Base-by-base conservation (phyloP, 2,888 invertebrate species). In the Hirtodrosophila trivittata region DNA sequence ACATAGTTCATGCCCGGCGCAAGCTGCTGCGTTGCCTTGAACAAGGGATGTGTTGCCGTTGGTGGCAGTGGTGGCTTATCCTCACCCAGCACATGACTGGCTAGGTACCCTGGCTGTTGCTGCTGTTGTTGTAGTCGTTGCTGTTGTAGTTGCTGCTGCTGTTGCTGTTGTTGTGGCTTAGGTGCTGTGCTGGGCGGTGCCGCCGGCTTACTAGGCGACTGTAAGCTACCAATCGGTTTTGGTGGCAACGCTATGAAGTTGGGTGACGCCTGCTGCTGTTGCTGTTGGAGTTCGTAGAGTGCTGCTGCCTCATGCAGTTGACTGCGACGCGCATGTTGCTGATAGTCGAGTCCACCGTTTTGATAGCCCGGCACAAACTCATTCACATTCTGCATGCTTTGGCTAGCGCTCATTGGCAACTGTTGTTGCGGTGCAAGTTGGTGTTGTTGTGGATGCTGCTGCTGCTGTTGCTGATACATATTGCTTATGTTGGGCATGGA, bases 11-110 rank as follows among this genome's bases (percentile, higher is more conserved):
- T 85, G 16, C 86, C 87, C 0, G 88, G 87, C 32, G 77, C 68
- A 30, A 84, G 58, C 59, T 89, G 89, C 32, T 82, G 83, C 1
- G 84, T 77, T 2, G 82, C 83, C 74, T 90, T 91, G 57, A 93
- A 94, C 33, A 95, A 91, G 0, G 95, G 95, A 91, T 95, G 94
- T 7, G 95, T 94, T 13, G 93, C 92, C 0, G 94, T 93, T 4
- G 94, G 95, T 0, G 95, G 94, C 10, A 94, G 92, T 0, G 95
- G 95, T 0, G 95, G 95, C 38, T 90, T 88, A 47, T 88, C 89
- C 14, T 89, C 89, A 9, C 55, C 77, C 7, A 76, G 51, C 1
- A 55, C 37, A 33, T 63, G 77, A 9, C 38, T 45, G 1, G 68
- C 62, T 18, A 76, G 55, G 33, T 82, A 83, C 3, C 65, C 71